These are phyloP conservation scores for Autographa gamma DNA, from an alignment of 2,888 invertebrate species.

Conservation along the genomic window DNA sequence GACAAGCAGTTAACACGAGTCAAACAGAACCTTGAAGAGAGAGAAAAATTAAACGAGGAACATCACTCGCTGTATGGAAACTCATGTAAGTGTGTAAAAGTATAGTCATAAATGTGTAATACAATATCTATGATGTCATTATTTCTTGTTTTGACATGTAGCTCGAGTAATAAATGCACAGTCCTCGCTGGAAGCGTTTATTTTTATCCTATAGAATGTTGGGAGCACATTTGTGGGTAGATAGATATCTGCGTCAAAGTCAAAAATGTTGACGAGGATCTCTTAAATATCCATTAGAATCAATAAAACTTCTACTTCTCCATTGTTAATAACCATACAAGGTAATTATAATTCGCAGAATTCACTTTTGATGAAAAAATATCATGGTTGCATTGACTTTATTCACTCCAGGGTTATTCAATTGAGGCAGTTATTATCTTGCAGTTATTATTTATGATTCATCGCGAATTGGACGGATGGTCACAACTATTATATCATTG, in stretches of 20 bases:
- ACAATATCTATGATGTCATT: neutral
- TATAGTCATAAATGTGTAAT: neutral
- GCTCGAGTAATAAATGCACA: no score
- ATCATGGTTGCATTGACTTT: neutral
- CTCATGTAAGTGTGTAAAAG: conserved; percentile 79
- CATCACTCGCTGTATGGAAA: conserved; percentile 83
- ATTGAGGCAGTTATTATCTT: neutral
- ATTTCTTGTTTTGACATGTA: no score
- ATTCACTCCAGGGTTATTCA: neutral
- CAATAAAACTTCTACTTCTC: no score
- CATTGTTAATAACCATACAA: neutral
- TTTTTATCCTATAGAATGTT: neutral
- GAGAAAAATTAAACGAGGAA: conserved; percentile 89
- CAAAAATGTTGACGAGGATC: neutral
- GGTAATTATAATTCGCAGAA: neutral
- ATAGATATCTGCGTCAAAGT: neutral
- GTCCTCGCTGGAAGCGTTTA: neutral
- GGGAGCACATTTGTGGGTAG: neutral
- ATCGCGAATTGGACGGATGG: conserved; percentile 11
- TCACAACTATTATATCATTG: neutral
- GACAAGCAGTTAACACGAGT: conserved; percentile 90
- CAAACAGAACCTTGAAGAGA: conserved; percentile 89
- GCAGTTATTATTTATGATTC: conserved; percentile 40
- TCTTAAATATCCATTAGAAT: no score
- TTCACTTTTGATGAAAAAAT: neutral